These are phyloP conservation scores for Smittia aterrima DNA, from an alignment of 2,888 invertebrate genomes.

Conservation along the genomic window DNA sequence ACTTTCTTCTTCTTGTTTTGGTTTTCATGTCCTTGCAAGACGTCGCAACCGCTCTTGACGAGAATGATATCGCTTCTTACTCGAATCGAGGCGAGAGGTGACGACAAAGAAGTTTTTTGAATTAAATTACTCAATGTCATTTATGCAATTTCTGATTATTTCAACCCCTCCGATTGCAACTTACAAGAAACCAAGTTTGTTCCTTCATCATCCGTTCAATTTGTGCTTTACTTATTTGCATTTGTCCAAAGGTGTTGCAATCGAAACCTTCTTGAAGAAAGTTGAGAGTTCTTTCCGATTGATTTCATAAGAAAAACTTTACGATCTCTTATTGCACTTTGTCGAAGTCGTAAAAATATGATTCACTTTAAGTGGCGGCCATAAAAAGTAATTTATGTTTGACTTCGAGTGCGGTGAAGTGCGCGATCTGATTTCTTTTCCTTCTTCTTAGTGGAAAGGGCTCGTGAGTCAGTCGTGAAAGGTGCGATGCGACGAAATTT, in stretches of 20 bases:
- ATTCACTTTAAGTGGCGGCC: conserved; percentile 7
- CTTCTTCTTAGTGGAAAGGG: not conserved
- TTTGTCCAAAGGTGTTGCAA: no score
- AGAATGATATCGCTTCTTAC: conserved; percentile 26
- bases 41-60: conserved; percentile 23
- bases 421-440: conserved; percentile 30
- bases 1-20: conserved; percentile 34
- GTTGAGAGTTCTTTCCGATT: no score
- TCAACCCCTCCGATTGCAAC: not conserved
- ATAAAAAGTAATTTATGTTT: conserved; percentile 12
- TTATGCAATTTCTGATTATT: not conserved
- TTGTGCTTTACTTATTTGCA: no score
- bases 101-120: not conserved
- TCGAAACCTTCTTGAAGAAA: no score
- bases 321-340: not conserved
- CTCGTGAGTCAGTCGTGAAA: not conserved
- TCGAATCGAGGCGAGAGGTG: not conserved
- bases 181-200: no score
- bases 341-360: not conserved
- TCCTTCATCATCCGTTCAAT: no score
- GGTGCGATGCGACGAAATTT: not conserved
- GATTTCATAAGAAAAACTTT: not conserved
- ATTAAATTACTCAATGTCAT: not conserved
- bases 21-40: conserved; percentile 25
- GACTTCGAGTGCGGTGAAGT: conserved; percentile 22